Base-by-base conservation (phyloP, 2,113 vertebrate genomes). In the Cynoglossus semilaevis region DNA sequence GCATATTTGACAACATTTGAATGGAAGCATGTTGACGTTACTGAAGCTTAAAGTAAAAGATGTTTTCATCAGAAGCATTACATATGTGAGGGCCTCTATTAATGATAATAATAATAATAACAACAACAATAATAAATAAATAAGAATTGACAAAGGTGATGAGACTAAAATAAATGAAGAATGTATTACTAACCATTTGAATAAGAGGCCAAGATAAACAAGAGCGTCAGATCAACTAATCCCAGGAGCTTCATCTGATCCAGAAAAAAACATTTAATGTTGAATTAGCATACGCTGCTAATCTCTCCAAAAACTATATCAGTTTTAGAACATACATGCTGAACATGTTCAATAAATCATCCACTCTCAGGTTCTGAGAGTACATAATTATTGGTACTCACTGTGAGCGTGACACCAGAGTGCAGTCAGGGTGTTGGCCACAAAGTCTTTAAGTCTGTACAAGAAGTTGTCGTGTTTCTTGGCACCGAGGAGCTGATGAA, bases 391-490 rank as follows among this genome's bases (percentile, higher is more conserved):
- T 6, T 4, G 52, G 34, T 67, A 80, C 79, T 79, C 63, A 76
- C 79, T 43, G 22, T 61, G 51, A 51, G 45, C 56, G 10, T 10
- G 17, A 49, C 12, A 10, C 17, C 53, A 41, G 36, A 9, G 1
- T 41, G 38, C 44, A 41, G 40, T 15, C 14, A 15, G 35, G n/a
- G 19, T 47, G 60, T 47, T 34, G 38, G 17, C 7, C 34, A 19
- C n/a, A 11, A 9, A 13, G 14, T 48, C 29, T 16, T 51, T 10
- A 29, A 37, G 29, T 43, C 3, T 46, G 13, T 14, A 41, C 67
- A 62, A 69, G 70, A 53, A 56, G 43, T 4, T 57, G 57, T 75
- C 50, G 58, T 72, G 76, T 79, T 88, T 88, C 85, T 79, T 81
- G 76, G 85, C 84, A 41, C 63, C 67, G 29, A 19, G 15, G 6